A percentile compares a stretch with the other conserved stretches of the same genome.
Conservation (phyloP, 1,140 invertebrate genomes). For the Platyura marginata region DNA sequence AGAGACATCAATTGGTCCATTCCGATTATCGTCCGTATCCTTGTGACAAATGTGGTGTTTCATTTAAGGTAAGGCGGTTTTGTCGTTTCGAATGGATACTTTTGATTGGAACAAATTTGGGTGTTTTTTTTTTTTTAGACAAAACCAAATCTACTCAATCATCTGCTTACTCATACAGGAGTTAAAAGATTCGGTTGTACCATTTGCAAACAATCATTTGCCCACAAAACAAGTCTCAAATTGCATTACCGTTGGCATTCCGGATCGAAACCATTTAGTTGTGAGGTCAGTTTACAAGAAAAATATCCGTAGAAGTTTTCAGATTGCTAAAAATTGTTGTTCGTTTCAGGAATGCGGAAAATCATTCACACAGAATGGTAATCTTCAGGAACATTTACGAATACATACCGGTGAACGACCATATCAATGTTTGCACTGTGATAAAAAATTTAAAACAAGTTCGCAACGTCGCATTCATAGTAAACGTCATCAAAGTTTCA, state of each 20-base stretch:
- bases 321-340: conserved; percentile 19
- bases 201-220: conserved; percentile 55
- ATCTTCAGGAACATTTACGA: conserved; percentile 32
- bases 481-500: conserved; percentile 28
- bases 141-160: conserved; percentile 47
- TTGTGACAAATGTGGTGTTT: conserved; percentile 20
- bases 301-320: neutral
- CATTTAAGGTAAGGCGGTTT: conserved; percentile 1
- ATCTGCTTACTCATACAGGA: conserved; percentile 44
- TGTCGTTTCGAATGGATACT: neutral
- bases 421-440: conserved; percentile 34
- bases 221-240: conserved; percentile 51
- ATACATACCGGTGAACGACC: conserved; percentile 50
- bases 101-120: neutral
- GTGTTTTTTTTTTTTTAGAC: conserved; percentile 36
- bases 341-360: conserved; percentile 40
- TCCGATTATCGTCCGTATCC: conserved; percentile 37
- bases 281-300: neutral
- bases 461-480: conserved; percentile 23
- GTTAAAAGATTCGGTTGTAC: conserved; percentile 55
- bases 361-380: conserved; percentile 42
- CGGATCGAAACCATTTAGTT: conserved; percentile 1
- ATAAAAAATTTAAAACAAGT: conserved; percentile 26
- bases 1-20: conserved; percentile 50
- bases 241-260: conserved; percentile 38